A percentile compares a stretch with the other conserved stretches of the same genome.
These are phyloP conservation scores for Caenorhabditis sp. DNA, from an alignment of 2,888 invertebrate genomes.

Conservation along the genomic window DNA sequence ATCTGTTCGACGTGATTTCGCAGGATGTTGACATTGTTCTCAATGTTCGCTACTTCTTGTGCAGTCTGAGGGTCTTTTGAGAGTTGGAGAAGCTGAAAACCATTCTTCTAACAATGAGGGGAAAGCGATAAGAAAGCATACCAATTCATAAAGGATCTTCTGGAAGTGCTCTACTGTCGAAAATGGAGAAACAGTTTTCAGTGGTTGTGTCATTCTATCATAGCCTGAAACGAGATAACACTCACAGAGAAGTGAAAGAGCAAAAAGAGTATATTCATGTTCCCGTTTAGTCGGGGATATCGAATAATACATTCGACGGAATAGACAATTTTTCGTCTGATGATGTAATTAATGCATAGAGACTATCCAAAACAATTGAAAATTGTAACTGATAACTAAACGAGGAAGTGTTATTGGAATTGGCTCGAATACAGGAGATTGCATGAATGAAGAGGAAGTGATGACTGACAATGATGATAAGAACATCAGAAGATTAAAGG, in stretches of 20 bases:
- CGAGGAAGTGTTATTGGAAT: background rate
- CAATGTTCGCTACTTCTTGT: constrained; percentile 26
- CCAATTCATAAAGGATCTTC: constrained; percentile 67
- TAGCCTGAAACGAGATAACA: constrained; percentile 24
- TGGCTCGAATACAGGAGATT: too few species aligned
- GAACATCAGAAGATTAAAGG: too few species aligned
- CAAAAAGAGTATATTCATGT: too few species aligned
- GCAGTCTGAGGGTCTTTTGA: constrained; percentile 16
- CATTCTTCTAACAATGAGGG: too few species aligned
- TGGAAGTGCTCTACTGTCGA: constrained; percentile 61
- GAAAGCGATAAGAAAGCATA: constrained; percentile 17
- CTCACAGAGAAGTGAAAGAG: background rate
- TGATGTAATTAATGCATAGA: constrained; percentile 18
- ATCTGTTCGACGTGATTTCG: constrained; percentile 49
- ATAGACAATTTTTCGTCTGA: constrained; percentile 2
- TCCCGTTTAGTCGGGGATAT: too few species aligned
- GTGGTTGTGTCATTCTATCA: constrained; percentile 39
- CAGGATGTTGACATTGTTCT: constrained; percentile 39
- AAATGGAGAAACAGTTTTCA: constrained; percentile 40
- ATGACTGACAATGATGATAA: too few species aligned
- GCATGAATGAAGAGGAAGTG: too few species aligned
- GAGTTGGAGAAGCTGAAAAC: constrained; percentile 54
- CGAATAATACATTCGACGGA: too few species aligned
- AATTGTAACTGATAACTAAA: background rate
- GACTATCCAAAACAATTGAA: constrained; percentile 4